These are phyloP conservation scores for Cyprinus carpio DNA, from an alignment of 2,113 vertebrate species.

Conservation along the genomic window DNA sequence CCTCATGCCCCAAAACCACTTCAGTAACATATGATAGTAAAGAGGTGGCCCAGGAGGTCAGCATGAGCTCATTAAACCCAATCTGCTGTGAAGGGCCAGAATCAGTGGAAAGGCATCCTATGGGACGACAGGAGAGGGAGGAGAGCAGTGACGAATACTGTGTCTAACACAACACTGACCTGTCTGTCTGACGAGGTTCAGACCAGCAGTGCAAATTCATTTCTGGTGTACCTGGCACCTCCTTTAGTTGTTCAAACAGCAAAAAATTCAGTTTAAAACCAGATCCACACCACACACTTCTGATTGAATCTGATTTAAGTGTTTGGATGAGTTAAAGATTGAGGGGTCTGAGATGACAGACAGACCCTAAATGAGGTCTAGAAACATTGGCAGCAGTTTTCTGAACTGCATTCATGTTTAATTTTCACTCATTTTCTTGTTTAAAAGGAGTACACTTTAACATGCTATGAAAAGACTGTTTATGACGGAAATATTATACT, in stretches of 20 bases:
- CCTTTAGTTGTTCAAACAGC: neutral
- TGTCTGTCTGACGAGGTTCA: too few species aligned
- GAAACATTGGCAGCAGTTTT: neutral
- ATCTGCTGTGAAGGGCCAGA: neutral
- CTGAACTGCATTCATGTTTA: neutral
- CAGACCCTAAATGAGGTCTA: neutral
- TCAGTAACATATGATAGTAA: neutral
- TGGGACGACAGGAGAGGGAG: neutral
- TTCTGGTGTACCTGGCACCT: neutral
- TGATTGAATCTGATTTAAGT: neutral
- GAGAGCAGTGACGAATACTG: neutral
- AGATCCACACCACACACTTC: neutral
- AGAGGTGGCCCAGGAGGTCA: slow-evolving; percentile 4
- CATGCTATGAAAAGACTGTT: neutral
- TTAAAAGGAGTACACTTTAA: neutral
- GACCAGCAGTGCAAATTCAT: neutral
- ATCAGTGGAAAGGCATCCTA: slow-evolving; percentile 29
- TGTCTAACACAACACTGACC: neutral
- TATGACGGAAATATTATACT: too few species aligned
- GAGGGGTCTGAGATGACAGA: neutral
- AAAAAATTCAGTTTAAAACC: neutral
- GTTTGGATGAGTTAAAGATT: neutral
- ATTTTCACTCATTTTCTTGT: neutral
- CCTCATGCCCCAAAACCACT: neutral
- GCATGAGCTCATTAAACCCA: slow-evolving; percentile 37